Evolutionary conservation across 2,113 vertebrate genomes (phyloP), one percentile per base, ranked within the genome.

Genomic region (Gavia stellata): DNA sequence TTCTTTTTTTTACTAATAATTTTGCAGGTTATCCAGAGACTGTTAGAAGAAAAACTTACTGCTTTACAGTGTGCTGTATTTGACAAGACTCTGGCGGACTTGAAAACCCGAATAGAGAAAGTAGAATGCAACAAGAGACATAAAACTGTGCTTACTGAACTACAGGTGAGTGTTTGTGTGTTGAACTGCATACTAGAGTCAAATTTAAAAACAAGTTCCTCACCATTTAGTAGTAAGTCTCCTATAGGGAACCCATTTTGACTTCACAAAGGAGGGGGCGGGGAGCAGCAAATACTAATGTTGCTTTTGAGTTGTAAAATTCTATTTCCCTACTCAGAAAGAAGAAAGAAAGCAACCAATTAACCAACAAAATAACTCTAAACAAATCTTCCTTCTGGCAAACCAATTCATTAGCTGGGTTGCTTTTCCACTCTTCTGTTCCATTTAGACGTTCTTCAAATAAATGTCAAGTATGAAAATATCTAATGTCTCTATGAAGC

Each of bases 101-200:
- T 99, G 74, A 99, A 99, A 97, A 98, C 98, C 24, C 97, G 99
- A 91, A 99, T 99, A 91, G 99, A 99, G 52, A 99, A 99, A 92
- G 98, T 99, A 4, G 99, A 99, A 91, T 99, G 98, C 96, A 98
- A 97, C 96, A 99, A 98, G 52, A 99, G 98, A 94, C 99, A 99
- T 96, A 99, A 99, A 97, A 98, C 98, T 23, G 97, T 98, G 90
- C 98, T 99, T 83, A 98, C 98, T 77, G 98, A 98, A 96, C 97
- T 99, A 65, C 99, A 99, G 98, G 99, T 99, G 97, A 92, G 95
- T 97, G 63, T 26, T 11, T 59, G 17, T 81, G 29, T 85, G 33
- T 93, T 94, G 31, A 75, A 24, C 53, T 86, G 44, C 26, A 26
- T 62, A 23, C 52, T 55, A 23, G 9, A 65, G 9, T 77, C 31